phyloP scores from a whole-genome alignment of 1,140 invertebrate species.

The Drosophila leontia region DNA sequence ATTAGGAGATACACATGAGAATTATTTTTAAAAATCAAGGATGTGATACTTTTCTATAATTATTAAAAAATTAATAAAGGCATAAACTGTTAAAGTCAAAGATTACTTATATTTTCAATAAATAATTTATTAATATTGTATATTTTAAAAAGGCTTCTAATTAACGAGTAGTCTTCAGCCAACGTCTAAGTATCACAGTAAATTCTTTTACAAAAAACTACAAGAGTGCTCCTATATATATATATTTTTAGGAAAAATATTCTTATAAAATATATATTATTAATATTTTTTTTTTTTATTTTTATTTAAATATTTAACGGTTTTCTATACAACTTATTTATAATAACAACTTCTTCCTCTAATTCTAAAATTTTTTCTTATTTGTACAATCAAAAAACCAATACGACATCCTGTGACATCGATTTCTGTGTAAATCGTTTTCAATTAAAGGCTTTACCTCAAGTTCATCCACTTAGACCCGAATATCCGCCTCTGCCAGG shows the following conservation, averaged over 20 bases:
- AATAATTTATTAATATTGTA: neutral
- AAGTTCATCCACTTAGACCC: neutral
- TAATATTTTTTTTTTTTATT: no score
- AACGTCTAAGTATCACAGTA: neutral
- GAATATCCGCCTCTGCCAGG: constrained; percentile 5
- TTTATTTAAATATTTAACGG: no score
- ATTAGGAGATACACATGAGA: no score
- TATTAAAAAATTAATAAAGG: neutral
- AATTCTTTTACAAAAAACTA: neutral
- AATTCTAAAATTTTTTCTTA: no score
- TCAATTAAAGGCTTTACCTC: neutral
- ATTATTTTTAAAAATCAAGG: no score
- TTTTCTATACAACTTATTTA: no score
- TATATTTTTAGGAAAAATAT: no score
- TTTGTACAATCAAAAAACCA: neutral
- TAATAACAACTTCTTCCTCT: no score
- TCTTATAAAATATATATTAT: no score
- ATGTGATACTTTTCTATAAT: neutral
- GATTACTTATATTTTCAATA: neutral
- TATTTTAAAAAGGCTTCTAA: neutral
- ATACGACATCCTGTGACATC: neutral
- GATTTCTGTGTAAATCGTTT: neutral
- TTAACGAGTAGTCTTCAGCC: neutral
- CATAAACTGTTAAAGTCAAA: accelerated
- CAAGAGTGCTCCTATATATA: no score